Percentiles rank a stretch among this genome's conserved stretches.
phyloP scores from a whole-genome alignment of 2,797 vertebrate species.

The Bradypodion ventrale region DNA sequence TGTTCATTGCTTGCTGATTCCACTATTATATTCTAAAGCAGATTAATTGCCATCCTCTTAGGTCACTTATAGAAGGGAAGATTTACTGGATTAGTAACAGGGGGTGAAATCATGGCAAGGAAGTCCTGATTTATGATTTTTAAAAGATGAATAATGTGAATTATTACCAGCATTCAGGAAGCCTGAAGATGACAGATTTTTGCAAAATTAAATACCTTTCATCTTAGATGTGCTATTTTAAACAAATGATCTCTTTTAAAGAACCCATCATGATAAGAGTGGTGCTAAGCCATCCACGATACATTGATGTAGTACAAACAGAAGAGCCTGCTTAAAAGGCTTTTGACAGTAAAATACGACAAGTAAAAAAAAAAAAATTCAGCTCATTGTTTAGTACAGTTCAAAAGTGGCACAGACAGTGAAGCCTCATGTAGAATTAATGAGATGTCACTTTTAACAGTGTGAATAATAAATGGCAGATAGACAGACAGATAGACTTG shows the following conservation, averaged over 20 bases:
- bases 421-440: constrained; percentile 45
- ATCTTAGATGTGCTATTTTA: constrained; percentile 56
- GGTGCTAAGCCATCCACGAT: constrained; percentile 18
- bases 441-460: constrained; percentile 20
- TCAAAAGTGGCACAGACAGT: constrained; percentile 6
- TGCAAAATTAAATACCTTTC: constrained; percentile 61
- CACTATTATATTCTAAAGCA: constrained; percentile 45
- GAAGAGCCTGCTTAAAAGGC: constrained; percentile 35
- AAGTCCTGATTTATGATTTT: constrained; percentile 54
- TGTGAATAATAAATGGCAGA: constrained; percentile 42
- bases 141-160: constrained; percentile 60
- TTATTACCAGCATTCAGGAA: constrained; percentile 58
- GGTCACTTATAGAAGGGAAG: constrained; percentile 56
- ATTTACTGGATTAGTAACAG: constrained; percentile 41
- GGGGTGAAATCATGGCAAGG: constrained; percentile 46
- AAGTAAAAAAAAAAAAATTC: constrained; percentile 38
- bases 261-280: background rate
- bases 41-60: constrained; percentile 52
- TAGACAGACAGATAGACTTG: background rate
- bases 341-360: constrained; percentile 39
- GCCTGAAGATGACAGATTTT: constrained; percentile 39
- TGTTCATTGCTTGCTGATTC: constrained; percentile 53
- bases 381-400: constrained; percentile 51
- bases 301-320: constrained; percentile 23
- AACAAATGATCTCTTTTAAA: constrained; percentile 54